Evolutionary conservation across 2,113 vertebrate species (phyloP).

Genomic region (Cebus imitator): DNA sequence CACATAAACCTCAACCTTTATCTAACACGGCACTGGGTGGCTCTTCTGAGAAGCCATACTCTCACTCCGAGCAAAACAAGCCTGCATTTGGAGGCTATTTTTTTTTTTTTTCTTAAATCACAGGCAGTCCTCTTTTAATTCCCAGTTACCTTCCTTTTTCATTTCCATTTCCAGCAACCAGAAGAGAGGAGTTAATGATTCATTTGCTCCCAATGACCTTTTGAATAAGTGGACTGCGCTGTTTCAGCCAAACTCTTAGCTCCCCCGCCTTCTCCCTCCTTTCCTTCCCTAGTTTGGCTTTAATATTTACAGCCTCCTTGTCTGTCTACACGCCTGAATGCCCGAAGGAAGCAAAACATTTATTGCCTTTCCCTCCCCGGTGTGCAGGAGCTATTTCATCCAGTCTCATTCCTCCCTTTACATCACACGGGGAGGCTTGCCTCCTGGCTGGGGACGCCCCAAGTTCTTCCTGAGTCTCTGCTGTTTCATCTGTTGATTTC

Average conservation of each 20-base stretch:
- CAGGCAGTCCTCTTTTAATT: slow-evolving; percentile 56
- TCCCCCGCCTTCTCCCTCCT: slow-evolving; percentile 40
- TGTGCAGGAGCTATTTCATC: slow-evolving; percentile 83
- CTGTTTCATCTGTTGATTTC: slow-evolving; percentile 61
- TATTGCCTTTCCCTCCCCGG: slow-evolving; percentile 84
- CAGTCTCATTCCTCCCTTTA: slow-evolving; percentile 83
- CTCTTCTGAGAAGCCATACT: slow-evolving; percentile 14
- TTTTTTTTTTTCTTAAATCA: not conserved
- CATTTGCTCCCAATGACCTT: slow-evolving; percentile 89
- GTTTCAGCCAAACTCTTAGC: slow-evolving; percentile 73
- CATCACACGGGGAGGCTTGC: slow-evolving; percentile 82
- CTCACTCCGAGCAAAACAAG: not conserved
- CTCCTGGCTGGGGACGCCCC: slow-evolving; percentile 77
- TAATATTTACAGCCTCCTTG: slow-evolving; percentile 85
- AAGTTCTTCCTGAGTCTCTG: slow-evolving; percentile 66
- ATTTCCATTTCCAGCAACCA: slow-evolving; percentile 86
- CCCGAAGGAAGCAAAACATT: slow-evolving; percentile 85
- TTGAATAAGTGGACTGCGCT: slow-evolving; percentile 85
- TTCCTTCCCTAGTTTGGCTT: slow-evolving; percentile 78
- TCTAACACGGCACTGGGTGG: not conserved
- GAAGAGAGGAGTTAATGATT: slow-evolving; percentile 93
- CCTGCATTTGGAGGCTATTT: not conserved
- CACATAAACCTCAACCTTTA: slow-evolving; percentile 47
- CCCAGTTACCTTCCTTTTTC: slow-evolving; percentile 66
- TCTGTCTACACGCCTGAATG: slow-evolving; percentile 84